These are phyloP conservation scores for Cyprinodon variegatus DNA, from an alignment of 2,113 vertebrate genomes.

Conservation along the genomic window DNA sequence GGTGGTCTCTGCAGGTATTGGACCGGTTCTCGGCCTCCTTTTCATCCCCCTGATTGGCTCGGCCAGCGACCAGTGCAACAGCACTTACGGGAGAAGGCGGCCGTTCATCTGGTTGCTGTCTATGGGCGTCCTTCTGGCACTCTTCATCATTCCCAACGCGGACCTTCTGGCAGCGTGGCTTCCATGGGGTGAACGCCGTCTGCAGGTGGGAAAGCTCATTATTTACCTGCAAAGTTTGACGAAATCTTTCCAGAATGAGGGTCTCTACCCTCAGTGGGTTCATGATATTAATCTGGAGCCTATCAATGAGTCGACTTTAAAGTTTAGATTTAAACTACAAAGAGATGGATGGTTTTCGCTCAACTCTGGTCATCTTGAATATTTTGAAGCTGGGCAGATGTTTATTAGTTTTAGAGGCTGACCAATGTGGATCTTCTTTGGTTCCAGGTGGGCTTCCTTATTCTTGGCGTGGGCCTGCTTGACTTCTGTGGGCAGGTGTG, in stretches of 20 bases:
- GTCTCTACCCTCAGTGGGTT: too few relatives aligned
- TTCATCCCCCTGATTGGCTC: constrained; percentile 84
- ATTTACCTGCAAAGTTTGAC: neutral
- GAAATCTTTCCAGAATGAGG: too few relatives aligned
- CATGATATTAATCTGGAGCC: too few relatives aligned
- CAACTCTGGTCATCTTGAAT: too few relatives aligned
- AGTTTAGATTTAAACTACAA: too few relatives aligned
- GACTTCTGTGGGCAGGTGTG: constrained; percentile 85
- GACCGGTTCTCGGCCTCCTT: constrained; percentile 81
- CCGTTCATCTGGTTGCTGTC: constrained; percentile 85
- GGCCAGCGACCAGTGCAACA: constrained; percentile 83
- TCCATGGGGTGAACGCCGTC: constrained; percentile 68
- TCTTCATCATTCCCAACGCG: constrained; percentile 81
- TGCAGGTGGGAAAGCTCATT: constrained; percentile 60
- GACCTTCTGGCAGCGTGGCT: constrained; percentile 73
- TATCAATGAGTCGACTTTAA: too few relatives aligned
- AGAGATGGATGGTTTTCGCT: too few relatives aligned
- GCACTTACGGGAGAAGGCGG: constrained; percentile 78
- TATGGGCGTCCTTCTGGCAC: constrained; percentile 79
- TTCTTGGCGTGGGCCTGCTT: constrained; percentile 81
- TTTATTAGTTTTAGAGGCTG: too few relatives aligned
- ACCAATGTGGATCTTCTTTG: neutral
- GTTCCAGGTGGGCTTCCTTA: constrained; percentile 79
- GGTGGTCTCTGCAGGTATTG: constrained; percentile 73
- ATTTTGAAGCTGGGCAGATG: too few relatives aligned